A percentile compares a stretch with the other conserved stretches of the same genome.
These are phyloP conservation scores for Stenurella melanura DNA, from an alignment of 2,888 invertebrate genomes.

Conservation along the genomic window DNA sequence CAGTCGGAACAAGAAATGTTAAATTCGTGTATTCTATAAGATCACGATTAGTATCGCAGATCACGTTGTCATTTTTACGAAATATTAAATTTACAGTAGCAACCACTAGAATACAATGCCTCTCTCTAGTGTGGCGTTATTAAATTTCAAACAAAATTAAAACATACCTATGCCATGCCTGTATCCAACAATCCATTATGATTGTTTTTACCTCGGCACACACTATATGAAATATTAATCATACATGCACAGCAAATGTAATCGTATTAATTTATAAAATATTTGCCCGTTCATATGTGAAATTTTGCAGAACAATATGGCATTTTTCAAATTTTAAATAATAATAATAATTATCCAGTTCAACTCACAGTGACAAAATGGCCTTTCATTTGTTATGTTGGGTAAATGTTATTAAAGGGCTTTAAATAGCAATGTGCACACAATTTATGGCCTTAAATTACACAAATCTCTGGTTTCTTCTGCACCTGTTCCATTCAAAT, in stretches of 20 bases:
- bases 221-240: conserved; percentile 3
- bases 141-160: conserved; percentile 34
- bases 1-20: conserved; percentile 63
- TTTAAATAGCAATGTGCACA: conserved; percentile 41
- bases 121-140: conserved; percentile 27
- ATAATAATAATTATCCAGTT: conserved; percentile 32
- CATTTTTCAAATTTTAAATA: conserved; percentile 33
- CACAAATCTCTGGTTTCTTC: conserved; percentile 42
- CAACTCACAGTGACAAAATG: conserved; percentile 24
- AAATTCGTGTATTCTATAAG: conserved; percentile 63
- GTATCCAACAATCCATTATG: conserved; percentile 2
- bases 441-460: conserved; percentile 41
- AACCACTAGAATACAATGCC: conserved; percentile 44
- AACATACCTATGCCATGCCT: conserved; percentile 22
- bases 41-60: conserved; percentile 63
- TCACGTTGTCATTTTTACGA: conserved; percentile 63
- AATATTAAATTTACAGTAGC: conserved; percentile 61
- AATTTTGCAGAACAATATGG: conserved; percentile 7
- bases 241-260: conserved; percentile 6
- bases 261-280: conserved; percentile 25
- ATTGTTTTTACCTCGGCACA: conserved; percentile 2
- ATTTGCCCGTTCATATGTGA: not conserved
- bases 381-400: conserved; percentile 29
- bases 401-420: conserved; percentile 27
- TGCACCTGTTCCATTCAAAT: conserved; percentile 46